Evolutionary conservation across 2,888 invertebrate genomes (phyloP).

Genomic region (Drosophila meridionalis): DNA sequence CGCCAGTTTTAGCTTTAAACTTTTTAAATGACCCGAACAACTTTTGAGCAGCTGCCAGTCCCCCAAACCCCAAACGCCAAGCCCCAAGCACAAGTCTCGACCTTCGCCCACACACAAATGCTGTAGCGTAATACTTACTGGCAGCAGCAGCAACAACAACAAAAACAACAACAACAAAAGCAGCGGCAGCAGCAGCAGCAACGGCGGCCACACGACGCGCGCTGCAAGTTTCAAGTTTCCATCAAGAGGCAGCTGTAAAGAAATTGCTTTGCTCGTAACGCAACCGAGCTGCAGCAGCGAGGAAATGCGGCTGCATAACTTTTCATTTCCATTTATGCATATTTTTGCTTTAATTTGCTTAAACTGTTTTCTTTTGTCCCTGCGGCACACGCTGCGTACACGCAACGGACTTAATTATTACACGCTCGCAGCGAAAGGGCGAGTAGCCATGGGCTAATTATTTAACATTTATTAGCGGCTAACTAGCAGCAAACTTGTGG

Average conservation of each 20-base stretch:
- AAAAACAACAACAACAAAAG: background rate
- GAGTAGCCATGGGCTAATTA: background rate
- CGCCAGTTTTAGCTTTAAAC: constrained; percentile 66
- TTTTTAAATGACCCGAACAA: constrained; percentile 77
- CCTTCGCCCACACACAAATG: constrained; percentile 10
- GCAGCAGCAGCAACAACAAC: constrained; percentile 2
- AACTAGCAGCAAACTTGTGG: background rate
- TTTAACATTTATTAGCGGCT: background rate
- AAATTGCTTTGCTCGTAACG: constrained; percentile 24
- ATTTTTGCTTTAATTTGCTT: constrained; percentile 66
- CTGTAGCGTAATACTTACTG: background rate
- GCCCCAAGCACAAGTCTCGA: background rate
- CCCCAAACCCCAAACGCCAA: background rate
- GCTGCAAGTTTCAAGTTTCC: constrained; percentile 63
- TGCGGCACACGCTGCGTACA: constrained; percentile 39
- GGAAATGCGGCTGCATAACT: constrained; percentile 52
- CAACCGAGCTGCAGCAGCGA: constrained; percentile 35
- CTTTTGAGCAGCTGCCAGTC: constrained; percentile 72
- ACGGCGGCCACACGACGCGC: constrained; percentile 3
- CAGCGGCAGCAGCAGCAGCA: background rate
- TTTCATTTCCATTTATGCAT: constrained; percentile 67
- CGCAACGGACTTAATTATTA: constrained; percentile 30
- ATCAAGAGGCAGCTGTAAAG: constrained; percentile 52
- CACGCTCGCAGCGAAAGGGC: background rate
- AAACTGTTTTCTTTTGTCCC: constrained; percentile 47